Base-by-base conservation (phyloP, 1,140 invertebrate genomes). In the Papilio machaon region DNA sequence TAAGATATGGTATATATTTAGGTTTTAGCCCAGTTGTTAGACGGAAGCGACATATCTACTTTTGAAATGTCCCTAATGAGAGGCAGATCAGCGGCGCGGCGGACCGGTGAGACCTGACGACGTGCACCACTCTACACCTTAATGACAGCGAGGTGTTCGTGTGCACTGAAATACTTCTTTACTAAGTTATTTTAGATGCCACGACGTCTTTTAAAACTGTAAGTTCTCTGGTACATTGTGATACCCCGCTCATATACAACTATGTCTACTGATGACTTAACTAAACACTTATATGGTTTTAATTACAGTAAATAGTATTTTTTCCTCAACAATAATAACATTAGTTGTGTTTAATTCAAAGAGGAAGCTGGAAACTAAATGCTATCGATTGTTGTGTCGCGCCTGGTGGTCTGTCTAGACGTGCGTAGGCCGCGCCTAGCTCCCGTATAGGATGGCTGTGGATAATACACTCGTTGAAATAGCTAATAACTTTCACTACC, bases 31-130 rank as follows among this genome's bases (percentile, higher is more conserved):
- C 64, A 70, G 64, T 35, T 70, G 30, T 35, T 17, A 35, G 35
- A 30, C 64, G 64, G 64, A 70, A 70, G 30, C 23, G 64, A 35
- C 10, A 23, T 64, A 38, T 70, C 30, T 23, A 38, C 13, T 38
- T 70, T 70, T 70, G 17, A 70, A 70, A 6, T 70, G 64, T 70
- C 64, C 64, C 64, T 70, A 70, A 70, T 70, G 64, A 70, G 64
- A 30, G 64, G 11, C 30, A 35, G 23, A 30, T 15, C 23, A 13
- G 23, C 9, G 52, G 15, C 2, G 52, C 15, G 13, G 64, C 13
- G 30, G 23, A 11, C n/a, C 23, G 23, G 11, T 30, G 23, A 30
- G 30, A 70, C 23, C 30, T 70, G 64, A 67, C 30, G 30, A 70
- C 23, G 15, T 35, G 19, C 60, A 60, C 23, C 23, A 11, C 23